Evolutionary conservation across 30 jellyfish, hydroid and myxozoan species (phyloP).

Genomic region (Chrysaora quinquecirrha): DNA sequence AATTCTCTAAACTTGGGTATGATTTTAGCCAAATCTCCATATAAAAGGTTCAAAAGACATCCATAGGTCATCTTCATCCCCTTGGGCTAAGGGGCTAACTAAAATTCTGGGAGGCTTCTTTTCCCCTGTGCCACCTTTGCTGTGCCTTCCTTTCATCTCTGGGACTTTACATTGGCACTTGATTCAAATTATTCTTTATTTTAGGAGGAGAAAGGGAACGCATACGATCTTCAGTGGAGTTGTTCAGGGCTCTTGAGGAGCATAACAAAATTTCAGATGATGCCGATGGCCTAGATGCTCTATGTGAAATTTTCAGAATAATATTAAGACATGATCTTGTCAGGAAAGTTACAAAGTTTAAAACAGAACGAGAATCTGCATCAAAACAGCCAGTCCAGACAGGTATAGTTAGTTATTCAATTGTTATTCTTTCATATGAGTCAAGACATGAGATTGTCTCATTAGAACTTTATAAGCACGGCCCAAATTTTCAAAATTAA

Average conservation of each 20-base stretch:
- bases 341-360: not conserved
- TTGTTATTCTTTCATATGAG: too few relatives aligned
- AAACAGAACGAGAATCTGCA: not conserved
- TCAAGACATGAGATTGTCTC: too few relatives aligned
- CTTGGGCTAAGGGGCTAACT: not conserved
- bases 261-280: not conserved
- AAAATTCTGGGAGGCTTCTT: not conserved
- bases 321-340: not conserved
- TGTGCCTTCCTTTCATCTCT: not conserved
- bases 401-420: too few relatives aligned
- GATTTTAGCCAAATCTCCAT: too few relatives aligned
- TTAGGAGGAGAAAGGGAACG: slow-evolving; percentile 3
- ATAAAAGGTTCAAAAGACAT: too few relatives aligned
- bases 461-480: too few relatives aligned
- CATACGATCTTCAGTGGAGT: not conserved
- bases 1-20: too few relatives aligned
- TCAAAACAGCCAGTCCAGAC: too few relatives aligned
- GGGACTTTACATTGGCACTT: not conserved
- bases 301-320: not conserved
- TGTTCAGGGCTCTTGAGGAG: slow-evolving; percentile 1
- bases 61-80: too few relatives aligned
- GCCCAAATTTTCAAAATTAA: too few relatives aligned
- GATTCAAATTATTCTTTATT: not conserved
- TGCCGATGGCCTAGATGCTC: not conserved
- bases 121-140: not conserved